Evolutionary conservation across 2,888 invertebrate genomes (phyloP).

Genomic region (Seira sanloemensis): DNA sequence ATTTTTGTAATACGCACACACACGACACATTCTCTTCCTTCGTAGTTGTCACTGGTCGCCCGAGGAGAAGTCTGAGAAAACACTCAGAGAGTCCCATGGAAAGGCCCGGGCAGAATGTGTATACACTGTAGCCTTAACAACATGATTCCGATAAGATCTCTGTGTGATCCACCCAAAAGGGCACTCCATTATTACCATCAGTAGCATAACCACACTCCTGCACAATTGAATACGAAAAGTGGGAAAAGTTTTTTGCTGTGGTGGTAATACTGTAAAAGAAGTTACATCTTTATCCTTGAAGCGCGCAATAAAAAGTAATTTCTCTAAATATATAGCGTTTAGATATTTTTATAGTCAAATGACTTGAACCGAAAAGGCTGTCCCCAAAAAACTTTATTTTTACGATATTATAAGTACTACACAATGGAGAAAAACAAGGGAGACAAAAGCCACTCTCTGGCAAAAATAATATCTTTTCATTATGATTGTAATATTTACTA

Average conservation of each 20-base stretch:
- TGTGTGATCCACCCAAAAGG: slow-evolving; percentile 12
- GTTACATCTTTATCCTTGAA: slow-evolving; percentile 3
- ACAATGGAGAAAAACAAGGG: neutral
- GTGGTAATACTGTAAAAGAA: neutral
- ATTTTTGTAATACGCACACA: too few species aligned
- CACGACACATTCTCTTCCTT: neutral
- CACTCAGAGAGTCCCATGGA: neutral
- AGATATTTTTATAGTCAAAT: slow-evolving; percentile 16
- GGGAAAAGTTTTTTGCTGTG: neutral
- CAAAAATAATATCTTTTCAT: slow-evolving; percentile 10
- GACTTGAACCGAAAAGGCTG: neutral
- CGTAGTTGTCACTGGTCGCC: neutral
- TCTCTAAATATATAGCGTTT: slow-evolving; percentile 11
- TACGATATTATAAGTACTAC: slow-evolving; percentile 9
- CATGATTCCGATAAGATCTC: neutral
- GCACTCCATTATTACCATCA: slow-evolving; percentile 8
- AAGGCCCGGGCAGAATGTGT: neutral
- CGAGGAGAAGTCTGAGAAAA: neutral
- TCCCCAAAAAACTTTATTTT: neutral
- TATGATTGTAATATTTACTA: slow-evolving; percentile 10
- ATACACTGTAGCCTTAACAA: neutral
- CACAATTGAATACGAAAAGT: neutral
- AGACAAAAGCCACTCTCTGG: slow-evolving; percentile 13
- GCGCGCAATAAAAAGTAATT: neutral
- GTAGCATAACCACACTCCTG: neutral